Base-by-base conservation (phyloP, 2,113 vertebrate species). In the Oncorhynchus gorbuscha region DNA sequence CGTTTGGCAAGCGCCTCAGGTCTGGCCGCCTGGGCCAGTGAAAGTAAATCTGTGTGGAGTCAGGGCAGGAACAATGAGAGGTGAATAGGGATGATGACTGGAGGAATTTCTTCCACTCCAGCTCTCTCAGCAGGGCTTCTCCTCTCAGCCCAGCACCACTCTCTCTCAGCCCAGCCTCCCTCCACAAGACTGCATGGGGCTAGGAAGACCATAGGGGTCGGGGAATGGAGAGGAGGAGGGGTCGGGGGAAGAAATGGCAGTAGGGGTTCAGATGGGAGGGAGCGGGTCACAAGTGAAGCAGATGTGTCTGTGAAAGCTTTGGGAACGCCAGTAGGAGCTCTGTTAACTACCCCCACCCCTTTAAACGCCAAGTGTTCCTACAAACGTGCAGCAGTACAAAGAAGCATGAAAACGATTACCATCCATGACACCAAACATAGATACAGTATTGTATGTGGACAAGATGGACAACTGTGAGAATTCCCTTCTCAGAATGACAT, bases 11-110 rank as follows among this genome's bases (percentile, higher is more conserved):
- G 79, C 18, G 72, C 84, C 85, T 81, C 74, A 11, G 83, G 85
- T 84, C 77, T 55, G 4, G 69, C 16, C 24, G 51, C 73, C 58
- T 58, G 20, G 13, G 73, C 78, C 76, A 72, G 62, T 84, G 87
- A 90, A 89, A 89, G 83, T 73, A 79, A 78, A 87, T 90, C 81
- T 85, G 75, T 65, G 82, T 76, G 45, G 76, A 86, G 83, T 86
- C 70, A 28, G 73, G 14, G 16, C 78, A 76, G 49, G 32, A 76
- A 77, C 83, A 75, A 79, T 76, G 74, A 80, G 70, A 64, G 80
- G 76, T 85, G 79, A 89, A 86, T 79, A 11, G 83, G 66, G 58
- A 28, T 1, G 67, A 74, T 81, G 84, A 88, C 76, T 85, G 81
- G 78, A 67, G 76, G 71, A 68, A 84, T 82, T 69, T 79, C 81